Percentiles rank a stretch among this genome's conserved stretches.
These are phyloP conservation scores for Cladopsammia gracilis DNA, from an alignment of 64 coral and sea anemone genomes.

Conservation along the genomic window DNA sequence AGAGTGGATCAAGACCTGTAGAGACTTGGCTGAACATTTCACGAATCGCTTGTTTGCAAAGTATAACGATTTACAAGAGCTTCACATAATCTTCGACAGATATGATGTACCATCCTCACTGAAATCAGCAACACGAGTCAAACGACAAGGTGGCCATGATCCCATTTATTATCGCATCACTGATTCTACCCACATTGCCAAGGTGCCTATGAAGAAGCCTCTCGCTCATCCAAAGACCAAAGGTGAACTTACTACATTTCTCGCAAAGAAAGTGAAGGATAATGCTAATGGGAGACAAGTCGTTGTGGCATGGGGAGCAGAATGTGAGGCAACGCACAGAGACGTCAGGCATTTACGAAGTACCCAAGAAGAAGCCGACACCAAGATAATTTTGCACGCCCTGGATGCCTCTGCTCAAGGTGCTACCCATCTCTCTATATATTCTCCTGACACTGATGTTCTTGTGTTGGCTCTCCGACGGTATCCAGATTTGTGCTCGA, in stretches of 20 bases:
- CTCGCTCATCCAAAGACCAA: no score
- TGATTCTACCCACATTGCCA: conserved; percentile 18
- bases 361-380: conserved; percentile 55
- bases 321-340: conserved; percentile 72
- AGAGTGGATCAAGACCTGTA: conserved; percentile 71
- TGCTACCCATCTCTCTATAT: conserved; percentile 38
- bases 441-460: conserved; percentile 52
- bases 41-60: conserved; percentile 54
- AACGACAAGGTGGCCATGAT: conserved; percentile 47
- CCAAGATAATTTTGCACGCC: no score
- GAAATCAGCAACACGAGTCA: conserved; percentile 64
- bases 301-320: conserved; percentile 57
- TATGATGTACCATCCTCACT: conserved; percentile 57
- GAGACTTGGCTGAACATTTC: conserved; percentile 73
- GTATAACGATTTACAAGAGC: conserved; percentile 67
- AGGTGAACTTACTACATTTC: no score
- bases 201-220: no score
- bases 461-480: conserved; percentile 53
- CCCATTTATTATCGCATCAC: conserved; percentile 36
- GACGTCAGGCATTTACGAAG: conserved; percentile 66
- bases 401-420: conserved; percentile 55
- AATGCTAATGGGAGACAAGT: no score
- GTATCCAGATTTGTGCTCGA: conserved; percentile 67
- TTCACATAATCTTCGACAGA: conserved; percentile 62
- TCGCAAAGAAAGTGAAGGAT: no score